These are phyloP conservation scores for Papilio polytes DNA, from an alignment of 1,140 invertebrate genomes.

Conservation along the genomic window DNA sequence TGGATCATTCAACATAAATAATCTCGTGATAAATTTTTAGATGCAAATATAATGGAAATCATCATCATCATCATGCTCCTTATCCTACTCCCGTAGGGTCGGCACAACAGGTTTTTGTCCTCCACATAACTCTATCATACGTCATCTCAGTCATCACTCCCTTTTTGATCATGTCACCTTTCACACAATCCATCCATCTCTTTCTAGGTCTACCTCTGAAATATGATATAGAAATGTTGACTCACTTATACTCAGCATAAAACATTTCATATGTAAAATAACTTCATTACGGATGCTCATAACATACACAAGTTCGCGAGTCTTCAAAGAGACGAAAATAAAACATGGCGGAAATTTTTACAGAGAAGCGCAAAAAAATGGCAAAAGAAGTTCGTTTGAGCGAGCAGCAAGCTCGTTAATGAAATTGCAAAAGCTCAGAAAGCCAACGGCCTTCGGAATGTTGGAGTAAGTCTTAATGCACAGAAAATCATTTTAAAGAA, in stretches of 20 bases:
- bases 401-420: conserved; percentile 5
- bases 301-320: neutral
- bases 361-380: neutral
- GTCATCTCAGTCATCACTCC: no score
- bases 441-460: neutral
- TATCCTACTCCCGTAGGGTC: no score
- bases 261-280: neutral
- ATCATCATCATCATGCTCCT: no score
- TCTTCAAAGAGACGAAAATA: conserved; percentile 1
- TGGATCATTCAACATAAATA: neutral
- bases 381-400: conserved; percentile 10
- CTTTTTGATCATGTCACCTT: no score
- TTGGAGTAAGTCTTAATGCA: neutral
- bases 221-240: neutral
- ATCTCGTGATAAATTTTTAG: neutral
- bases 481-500: neutral
- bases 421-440: conserved; percentile 7
- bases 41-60: neutral
- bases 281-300: neutral
- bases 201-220: no score
- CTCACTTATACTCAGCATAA: neutral
- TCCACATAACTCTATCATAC: no score
- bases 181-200: no score
- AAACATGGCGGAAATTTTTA: neutral
- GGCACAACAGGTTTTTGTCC: no score